Evolutionary conservation across 2,888 invertebrate genomes (phyloP), one percentile per base, ranked within the genome.

Genomic region (Netelia inedita): DNA sequence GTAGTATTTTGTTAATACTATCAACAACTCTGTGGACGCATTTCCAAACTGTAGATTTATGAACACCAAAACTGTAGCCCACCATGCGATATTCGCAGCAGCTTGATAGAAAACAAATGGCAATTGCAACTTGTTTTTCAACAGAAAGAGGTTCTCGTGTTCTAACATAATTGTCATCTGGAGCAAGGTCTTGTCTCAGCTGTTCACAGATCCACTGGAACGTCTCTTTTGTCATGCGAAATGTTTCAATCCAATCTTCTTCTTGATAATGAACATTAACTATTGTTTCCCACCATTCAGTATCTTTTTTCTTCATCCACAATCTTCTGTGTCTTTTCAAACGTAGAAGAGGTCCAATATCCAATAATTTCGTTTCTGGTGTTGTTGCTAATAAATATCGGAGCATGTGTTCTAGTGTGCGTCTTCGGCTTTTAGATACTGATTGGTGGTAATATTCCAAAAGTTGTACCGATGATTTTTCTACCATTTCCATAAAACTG

Each of bases 1-100:
- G 63, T 23, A 91, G 68, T 59, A 86, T 79, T 73, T 88, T 86
- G 79, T 89, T 90, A n/a, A 90, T 79, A 14, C 91, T 91, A 28
- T 86, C 59, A 3, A 90, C 79, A 61, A 90, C 87, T 85, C 87
- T 87, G 73, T 91, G 88, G 8, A 92, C 19, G 61, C 79, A 85
- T 63, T 85, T 87, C 11, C 86, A 83, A 0, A 90, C 88, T 10
- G 89, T 85, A 46, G 82, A 82, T 50, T 87, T 88, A 74, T 88
- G 88, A 16, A 88, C 50, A 3, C 89, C 89, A 81, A 90, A 89
- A 43, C 81, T 53, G 68, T 88, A 86, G 1, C 83, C 89, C 46
- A 86, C 79, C 16, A 86, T 85, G 71, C 86, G 82, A 53, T 89
- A 87, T 85, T 90, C 89, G 23, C 83, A 76, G 69, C 85, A 86